Conservation (phyloP, 2,888 invertebrate species). For the Parascotia fuliginaria region DNA sequence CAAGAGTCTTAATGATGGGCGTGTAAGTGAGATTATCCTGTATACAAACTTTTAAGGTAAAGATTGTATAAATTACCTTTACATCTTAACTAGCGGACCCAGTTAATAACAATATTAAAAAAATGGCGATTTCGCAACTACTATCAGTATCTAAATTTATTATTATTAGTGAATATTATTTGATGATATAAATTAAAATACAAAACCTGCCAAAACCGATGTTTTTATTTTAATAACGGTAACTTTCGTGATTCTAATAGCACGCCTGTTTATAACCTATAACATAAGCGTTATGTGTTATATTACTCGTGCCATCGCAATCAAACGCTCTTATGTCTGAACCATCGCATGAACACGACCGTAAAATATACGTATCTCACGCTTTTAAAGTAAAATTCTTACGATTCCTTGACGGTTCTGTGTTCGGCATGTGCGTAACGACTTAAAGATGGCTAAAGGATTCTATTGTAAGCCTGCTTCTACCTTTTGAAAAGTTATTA, state of each 20-base stretch:
- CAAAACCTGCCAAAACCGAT: slow-evolving; percentile 1
- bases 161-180: no score
- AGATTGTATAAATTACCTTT: no score
- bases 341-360: slow-evolving; percentile 19
- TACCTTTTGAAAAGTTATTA: neutral
- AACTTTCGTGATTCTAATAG: slow-evolving; percentile 9
- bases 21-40: no score
- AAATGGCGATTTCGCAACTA: no score
- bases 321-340: neutral
- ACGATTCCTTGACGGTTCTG: slow-evolving; percentile 18
- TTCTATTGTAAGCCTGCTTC: neutral
- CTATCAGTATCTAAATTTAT: no score
- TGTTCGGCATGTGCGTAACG: slow-evolving; percentile 20
- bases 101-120: no score
- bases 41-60: no score
- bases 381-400: slow-evolving; percentile 21
- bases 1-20: no score
- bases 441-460: slow-evolving; percentile 1
- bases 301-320: slow-evolving; percentile 7
- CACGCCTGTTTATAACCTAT: slow-evolving; percentile 24
- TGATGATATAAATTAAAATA: no score
- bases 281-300: slow-evolving; percentile 11
- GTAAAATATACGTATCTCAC: slow-evolving; percentile 15
- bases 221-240: slow-evolving; percentile 15
- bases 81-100: no score